These are phyloP conservation scores for Acanthaster planci DNA, from an alignment of 35 echinoderm and acorn worm species.

Conservation along the genomic window DNA sequence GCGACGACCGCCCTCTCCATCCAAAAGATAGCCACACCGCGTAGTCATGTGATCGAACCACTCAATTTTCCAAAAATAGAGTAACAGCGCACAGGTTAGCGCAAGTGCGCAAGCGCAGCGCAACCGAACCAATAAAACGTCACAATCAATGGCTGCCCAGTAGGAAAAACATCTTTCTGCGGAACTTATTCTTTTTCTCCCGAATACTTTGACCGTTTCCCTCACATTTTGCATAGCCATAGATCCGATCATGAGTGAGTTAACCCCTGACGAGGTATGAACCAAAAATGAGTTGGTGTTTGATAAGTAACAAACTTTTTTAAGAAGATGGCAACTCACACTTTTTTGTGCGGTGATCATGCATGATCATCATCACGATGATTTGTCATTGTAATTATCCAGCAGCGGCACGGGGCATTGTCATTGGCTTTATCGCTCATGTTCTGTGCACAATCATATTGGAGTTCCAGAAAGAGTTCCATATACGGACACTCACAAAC, in stretches of 20 bases:
- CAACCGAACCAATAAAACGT: background rate
- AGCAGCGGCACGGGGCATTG: too few relatives aligned
- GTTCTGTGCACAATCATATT: too few relatives aligned
- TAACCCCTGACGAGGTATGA: constrained; percentile 52
- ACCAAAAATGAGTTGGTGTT: background rate
- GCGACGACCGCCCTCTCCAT: background rate
- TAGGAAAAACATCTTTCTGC: background rate
- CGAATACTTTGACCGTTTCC: background rate
- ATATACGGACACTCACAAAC: too few relatives aligned
- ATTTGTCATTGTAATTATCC: too few relatives aligned
- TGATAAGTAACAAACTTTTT: background rate
- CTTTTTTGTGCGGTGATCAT: too few relatives aligned
- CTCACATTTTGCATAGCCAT: background rate
- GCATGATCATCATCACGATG: too few relatives aligned
- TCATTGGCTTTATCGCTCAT: too few relatives aligned
- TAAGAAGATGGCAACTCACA: background rate
- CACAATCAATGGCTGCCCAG: constrained; percentile 18
- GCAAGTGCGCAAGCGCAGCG: background rate
- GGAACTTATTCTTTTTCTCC: background rate
- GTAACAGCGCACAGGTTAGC: background rate
- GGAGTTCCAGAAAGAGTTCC: too few relatives aligned
- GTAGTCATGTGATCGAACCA: constrained; percentile 1
- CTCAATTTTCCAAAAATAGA: constrained; percentile 22
- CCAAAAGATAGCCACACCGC: background rate
- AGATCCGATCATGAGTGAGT: constrained; percentile 39